Percentiles rank a stretch among this genome's conserved stretches.
These are phyloP conservation scores for Drosophila murphyi DNA, from an alignment of 1,140 invertebrate species.

Conservation along the genomic window DNA sequence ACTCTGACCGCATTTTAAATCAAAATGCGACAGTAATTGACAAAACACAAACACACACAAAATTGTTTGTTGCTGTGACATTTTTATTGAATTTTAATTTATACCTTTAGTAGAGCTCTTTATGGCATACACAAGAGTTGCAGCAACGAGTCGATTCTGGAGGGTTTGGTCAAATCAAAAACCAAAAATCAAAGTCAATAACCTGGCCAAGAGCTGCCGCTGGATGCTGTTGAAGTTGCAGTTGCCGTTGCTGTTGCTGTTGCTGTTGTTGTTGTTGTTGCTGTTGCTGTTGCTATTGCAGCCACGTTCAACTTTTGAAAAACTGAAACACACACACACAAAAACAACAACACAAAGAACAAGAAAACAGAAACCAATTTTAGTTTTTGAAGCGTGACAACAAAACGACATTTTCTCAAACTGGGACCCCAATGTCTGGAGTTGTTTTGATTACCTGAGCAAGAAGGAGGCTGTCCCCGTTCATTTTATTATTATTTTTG, in stretches of 20 bases:
- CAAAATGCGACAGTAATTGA: slow-evolving; percentile 48
- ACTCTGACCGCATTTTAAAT: slow-evolving; percentile 37
- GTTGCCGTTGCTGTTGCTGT: slow-evolving; percentile 18
- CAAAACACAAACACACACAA: slow-evolving; percentile 16
- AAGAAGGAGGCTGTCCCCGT: slow-evolving; percentile 4
- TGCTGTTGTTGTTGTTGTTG: slow-evolving; percentile 17
- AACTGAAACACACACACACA: background rate
- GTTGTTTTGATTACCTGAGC: slow-evolving; percentile 61
- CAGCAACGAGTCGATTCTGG: slow-evolving; percentile 33
- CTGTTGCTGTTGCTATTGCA: slow-evolving; percentile 21
- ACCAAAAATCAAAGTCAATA: slow-evolving; percentile 67
- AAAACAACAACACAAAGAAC: slow-evolving; percentile 15
- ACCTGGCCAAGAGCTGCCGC: slow-evolving; percentile 50
- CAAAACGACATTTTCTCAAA: slow-evolving; percentile 65
- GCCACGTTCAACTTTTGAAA: background rate
- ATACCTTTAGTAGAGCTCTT: slow-evolving; percentile 54
- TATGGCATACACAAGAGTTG: slow-evolving; percentile 22
- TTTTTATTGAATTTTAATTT: slow-evolving; percentile 83
- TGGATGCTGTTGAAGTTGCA: slow-evolving; percentile 16
- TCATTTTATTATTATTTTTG: background rate
- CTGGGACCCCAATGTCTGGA: slow-evolving; percentile 8
- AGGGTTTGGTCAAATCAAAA: slow-evolving; percentile 20
- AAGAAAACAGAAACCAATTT: slow-evolving; percentile 62
- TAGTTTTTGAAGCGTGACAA: slow-evolving; percentile 73
- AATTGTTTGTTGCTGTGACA: slow-evolving; percentile 68